Evolutionary conservation across 2,888 invertebrate species (phyloP).

Genomic region (Atethmia centrago): DNA sequence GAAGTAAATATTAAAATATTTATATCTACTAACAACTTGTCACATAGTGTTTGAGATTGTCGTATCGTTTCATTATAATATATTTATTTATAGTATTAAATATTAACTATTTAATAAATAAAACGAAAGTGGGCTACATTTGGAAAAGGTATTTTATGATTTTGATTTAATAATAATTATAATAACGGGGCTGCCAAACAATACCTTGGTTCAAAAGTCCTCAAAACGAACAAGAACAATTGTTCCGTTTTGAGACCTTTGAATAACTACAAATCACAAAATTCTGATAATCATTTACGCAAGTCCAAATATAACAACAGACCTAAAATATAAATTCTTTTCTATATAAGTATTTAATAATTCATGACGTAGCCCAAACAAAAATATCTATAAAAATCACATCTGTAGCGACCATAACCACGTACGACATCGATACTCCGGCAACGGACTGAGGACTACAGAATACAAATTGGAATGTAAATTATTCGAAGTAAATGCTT

Average conservation of each 20-base stretch:
- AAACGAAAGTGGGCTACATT: slow-evolving; percentile 36
- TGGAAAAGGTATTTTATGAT: slow-evolving; percentile 50
- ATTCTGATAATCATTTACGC: slow-evolving; percentile 14
- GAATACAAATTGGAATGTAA: slow-evolving; percentile 84
- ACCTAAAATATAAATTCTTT: slow-evolving; percentile 1
- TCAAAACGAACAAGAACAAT: neutral
- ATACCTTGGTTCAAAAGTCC: neutral
- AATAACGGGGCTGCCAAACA: slow-evolving; percentile 4
- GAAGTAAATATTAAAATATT: slow-evolving; percentile 54
- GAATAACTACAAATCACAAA: slow-evolving; percentile 21
- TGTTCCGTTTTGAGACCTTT: slow-evolving; percentile 5
- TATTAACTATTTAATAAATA: slow-evolving; percentile 21
- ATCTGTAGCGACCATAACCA: slow-evolving; percentile 58
- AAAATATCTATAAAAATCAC: slow-evolving; percentile 27
- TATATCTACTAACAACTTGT: slow-evolving; percentile 61
- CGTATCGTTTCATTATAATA: slow-evolving; percentile 45
- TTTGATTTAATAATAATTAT: slow-evolving; percentile 27
- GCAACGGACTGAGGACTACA: slow-evolving; percentile 77
- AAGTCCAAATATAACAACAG: slow-evolving; percentile 13
- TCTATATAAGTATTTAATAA: slow-evolving; percentile 13
- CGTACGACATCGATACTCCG: slow-evolving; percentile 50
- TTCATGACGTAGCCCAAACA: slow-evolving; percentile 19
- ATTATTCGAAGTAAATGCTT: slow-evolving; percentile 82
- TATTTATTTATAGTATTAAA: slow-evolving; percentile 36
- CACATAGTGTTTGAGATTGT: slow-evolving; percentile 61